These are phyloP conservation scores for Heptranchias perlo DNA, from an alignment of 2,113 vertebrate genomes.

Conservation along the genomic window DNA sequence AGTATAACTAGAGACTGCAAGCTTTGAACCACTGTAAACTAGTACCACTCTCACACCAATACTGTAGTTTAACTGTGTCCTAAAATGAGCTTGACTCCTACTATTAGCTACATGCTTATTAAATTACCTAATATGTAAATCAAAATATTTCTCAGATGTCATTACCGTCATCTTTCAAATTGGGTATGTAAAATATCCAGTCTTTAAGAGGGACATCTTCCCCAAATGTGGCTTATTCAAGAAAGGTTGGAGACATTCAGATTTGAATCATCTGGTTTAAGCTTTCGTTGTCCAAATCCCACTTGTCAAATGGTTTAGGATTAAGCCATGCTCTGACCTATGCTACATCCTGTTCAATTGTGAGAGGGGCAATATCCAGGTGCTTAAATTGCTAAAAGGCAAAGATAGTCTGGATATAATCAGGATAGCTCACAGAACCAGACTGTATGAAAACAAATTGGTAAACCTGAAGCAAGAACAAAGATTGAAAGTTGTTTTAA, in stretches of 20 bases:
- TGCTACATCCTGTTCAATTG: background rate
- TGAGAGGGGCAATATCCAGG: background rate
- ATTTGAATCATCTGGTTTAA: background rate
- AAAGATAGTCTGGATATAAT: background rate
- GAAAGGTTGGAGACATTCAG: background rate
- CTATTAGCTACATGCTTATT: background rate
- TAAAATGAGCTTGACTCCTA: background rate
- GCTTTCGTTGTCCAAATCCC: background rate
- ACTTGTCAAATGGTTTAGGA: background rate
- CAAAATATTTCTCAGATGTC: background rate
- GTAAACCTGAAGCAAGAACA: too few relatives aligned
- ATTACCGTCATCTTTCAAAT: background rate
- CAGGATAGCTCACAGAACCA: background rate
- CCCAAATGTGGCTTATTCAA: background rate
- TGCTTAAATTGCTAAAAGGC: background rate
- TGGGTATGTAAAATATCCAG: background rate
- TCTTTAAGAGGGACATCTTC: background rate
- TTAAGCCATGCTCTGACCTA: background rate
- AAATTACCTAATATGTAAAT: background rate
- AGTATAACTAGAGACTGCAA: background rate
- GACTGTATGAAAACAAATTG: too few relatives aligned
- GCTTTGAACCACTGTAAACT: background rate
- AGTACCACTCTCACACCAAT: background rate
- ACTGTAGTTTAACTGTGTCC: background rate
- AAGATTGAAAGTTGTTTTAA: too few relatives aligned